These are phyloP conservation scores for Pycnomerus fuliginosus DNA, from an alignment of 2,888 invertebrate species.

Conservation along the genomic window DNA sequence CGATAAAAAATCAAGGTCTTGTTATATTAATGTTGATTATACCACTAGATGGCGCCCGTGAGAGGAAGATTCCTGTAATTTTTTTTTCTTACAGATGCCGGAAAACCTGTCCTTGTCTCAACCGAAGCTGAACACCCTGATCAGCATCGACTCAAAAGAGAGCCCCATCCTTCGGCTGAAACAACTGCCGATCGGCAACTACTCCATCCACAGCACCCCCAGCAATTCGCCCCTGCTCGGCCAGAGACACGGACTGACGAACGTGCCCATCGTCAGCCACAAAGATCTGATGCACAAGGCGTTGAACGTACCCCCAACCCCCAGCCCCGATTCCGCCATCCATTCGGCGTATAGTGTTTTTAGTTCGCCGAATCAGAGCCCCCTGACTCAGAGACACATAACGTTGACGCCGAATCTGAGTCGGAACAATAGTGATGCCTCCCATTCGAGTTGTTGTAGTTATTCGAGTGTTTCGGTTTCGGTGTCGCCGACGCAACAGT, in stretches of 20 bases:
- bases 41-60: no score
- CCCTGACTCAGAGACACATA: slow-evolving; percentile 79
- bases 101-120: slow-evolving; percentile 47
- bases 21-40: no score
- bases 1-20: no score
- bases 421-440: slow-evolving; percentile 88
- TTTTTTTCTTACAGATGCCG: slow-evolving; percentile 39
- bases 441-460: slow-evolving; percentile 85
- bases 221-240: slow-evolving; percentile 69
- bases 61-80: no score
- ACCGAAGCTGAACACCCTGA: slow-evolving; percentile 37
- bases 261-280: slow-evolving; percentile 43
- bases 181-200: slow-evolving; percentile 58
- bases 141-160: slow-evolving; percentile 47
- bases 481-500: slow-evolving; percentile 61
- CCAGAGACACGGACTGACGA: slow-evolving; percentile 55
- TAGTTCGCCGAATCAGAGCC: slow-evolving; percentile 84
- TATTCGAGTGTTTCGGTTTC: slow-evolving; percentile 67
- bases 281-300: slow-evolving; percentile 58
- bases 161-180: slow-evolving; percentile 54
- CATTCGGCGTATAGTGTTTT: slow-evolving; percentile 84
- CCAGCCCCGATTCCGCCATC: slow-evolving; percentile 86
- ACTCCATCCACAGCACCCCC: slow-evolving; percentile 64
- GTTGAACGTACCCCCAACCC: slow-evolving; percentile 69
- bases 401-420: slow-evolving; percentile 81